Percentiles rank a stretch among this genome's conserved stretches.
Evolutionary conservation across 2,797 vertebrate genomes (phyloP).

Genomic region (Neoniphon sammara): DNA sequence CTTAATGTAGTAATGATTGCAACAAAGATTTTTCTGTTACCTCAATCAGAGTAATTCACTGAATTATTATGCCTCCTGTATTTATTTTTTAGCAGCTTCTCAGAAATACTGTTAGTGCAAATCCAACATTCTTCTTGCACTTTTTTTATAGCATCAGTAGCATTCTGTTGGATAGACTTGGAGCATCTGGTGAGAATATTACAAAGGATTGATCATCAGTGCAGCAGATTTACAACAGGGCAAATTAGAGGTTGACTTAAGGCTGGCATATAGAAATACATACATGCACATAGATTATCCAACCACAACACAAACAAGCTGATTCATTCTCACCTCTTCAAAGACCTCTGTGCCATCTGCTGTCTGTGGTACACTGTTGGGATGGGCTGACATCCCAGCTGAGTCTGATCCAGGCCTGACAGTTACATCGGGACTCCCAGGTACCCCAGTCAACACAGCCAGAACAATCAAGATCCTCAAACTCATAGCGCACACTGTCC

Average conservation of each 20-base stretch:
- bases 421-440: slow-evolving; percentile 28
- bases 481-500: slow-evolving; percentile 27
- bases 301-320: too few relatives aligned
- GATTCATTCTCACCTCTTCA: slow-evolving; percentile 66
- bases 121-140: background rate
- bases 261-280: background rate
- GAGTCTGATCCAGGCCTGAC: slow-evolving; percentile 18
- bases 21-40: slow-evolving; percentile 48
- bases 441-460: slow-evolving; percentile 45
- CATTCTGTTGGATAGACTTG: too few relatives aligned
- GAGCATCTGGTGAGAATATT: too few relatives aligned
- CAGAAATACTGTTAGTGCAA: background rate
- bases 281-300: too few relatives aligned
- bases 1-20: slow-evolving; percentile 37
- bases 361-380: slow-evolving; percentile 34
- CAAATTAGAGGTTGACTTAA: background rate
- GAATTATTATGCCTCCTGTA: background rate
- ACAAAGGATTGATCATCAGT: too few relatives aligned
- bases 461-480: slow-evolving; percentile 46
- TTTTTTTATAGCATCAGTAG: background rate
- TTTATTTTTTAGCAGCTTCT: background rate
- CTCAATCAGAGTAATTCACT: slow-evolving; percentile 18
- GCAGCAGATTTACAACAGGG: background rate
- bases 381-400: background rate
- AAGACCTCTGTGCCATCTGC: background rate